Evolutionary conservation across 2,113 vertebrate species (phyloP), one percentile per base, ranked within the genome.

Genomic region (Scophthalmus maximus): DNA sequence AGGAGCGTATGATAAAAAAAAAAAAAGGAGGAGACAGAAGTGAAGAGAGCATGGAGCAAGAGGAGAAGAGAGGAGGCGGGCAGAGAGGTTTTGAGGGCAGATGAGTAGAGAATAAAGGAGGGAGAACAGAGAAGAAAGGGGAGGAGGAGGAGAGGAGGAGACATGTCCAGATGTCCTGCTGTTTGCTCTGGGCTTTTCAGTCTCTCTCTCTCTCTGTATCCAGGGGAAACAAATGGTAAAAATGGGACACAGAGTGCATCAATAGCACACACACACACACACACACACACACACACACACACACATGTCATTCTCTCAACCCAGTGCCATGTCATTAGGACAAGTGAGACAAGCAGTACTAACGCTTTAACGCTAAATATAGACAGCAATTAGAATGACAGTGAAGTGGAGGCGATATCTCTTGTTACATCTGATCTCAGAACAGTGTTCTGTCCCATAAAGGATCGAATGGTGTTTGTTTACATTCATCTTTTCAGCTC

Each of bases 171-270:
- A 89, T 92, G 90, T 91, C 90, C 87, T 85, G 82, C 78, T 88
- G 83, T 83, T 75, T 77, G 76, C 76, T 70, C 69, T 36, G 50
- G 70, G 88, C 82, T 76, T 86, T 85, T 68, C 85, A 77, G 78
- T 86, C 78, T 78, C 76, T 70, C 65, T 15, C 56, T 36, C 30
- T 36, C 65, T 75, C 79, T 77, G 88, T 89, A 83, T 85, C 78
- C 89, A 88, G 68, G 79, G 78, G 91, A 92, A 84, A 92, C 90
- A 85, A 90, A 90, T 90, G 88, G 86, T 79, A 66, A 73, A 89
- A 88, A 87, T 70, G 78, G 87, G 86, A 91, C 90, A 87, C 81
- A 77, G 79, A 83, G 80, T 62, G 83, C 75, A 85, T 88, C 79
- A 88, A 85, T 78, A 83, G 74, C 52, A 27, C 30, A 4, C 34